phyloP scores from a whole-genome alignment of 1,140 invertebrate species.

The Brachionus angularis region DNA sequence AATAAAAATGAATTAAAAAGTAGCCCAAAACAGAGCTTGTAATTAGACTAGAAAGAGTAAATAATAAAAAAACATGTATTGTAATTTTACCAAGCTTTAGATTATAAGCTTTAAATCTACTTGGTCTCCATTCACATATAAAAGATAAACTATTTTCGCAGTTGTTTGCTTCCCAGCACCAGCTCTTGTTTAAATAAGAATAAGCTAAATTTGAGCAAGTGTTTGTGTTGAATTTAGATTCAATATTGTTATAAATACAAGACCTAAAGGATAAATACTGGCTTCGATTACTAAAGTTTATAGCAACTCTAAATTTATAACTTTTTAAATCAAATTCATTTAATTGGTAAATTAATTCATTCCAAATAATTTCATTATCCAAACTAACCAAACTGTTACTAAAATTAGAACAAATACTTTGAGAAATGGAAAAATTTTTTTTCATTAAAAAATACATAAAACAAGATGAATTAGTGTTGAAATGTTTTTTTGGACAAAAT shows the following conservation, averaged over 20 bases:
- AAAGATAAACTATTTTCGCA: not conserved
- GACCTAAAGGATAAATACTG: too few relatives aligned
- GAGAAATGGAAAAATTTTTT: not conserved
- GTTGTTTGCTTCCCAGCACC: not conserved
- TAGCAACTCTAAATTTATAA: not conserved
- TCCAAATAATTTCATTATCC: not conserved
- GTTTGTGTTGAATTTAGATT: too few relatives aligned
- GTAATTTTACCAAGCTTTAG: not conserved
- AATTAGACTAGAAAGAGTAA: not conserved
- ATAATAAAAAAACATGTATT: not conserved
- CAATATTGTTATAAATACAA: too few relatives aligned
- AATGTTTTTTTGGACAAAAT: slow-evolving; percentile 28
- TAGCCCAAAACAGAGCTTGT: not conserved
- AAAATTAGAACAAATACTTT: not conserved
- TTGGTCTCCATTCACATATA: slow-evolving; percentile 19
- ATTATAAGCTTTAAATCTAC: not conserved
- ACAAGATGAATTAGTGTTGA: not conserved
- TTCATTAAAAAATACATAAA: not conserved
- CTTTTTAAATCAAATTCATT: not conserved
- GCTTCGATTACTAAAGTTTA: not conserved
- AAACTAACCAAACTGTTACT: not conserved
- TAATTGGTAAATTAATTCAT: slow-evolving; percentile 2
- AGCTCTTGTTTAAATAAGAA: too few relatives aligned
- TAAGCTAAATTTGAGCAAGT: too few relatives aligned
- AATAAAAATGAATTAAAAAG: slow-evolving; percentile 13